Percentiles rank a stretch among this genome's conserved stretches.
These are phyloP conservation scores for Halcyon smyrnensis DNA, from an alignment of 2,797 vertebrate genomes.

Conservation along the genomic window DNA sequence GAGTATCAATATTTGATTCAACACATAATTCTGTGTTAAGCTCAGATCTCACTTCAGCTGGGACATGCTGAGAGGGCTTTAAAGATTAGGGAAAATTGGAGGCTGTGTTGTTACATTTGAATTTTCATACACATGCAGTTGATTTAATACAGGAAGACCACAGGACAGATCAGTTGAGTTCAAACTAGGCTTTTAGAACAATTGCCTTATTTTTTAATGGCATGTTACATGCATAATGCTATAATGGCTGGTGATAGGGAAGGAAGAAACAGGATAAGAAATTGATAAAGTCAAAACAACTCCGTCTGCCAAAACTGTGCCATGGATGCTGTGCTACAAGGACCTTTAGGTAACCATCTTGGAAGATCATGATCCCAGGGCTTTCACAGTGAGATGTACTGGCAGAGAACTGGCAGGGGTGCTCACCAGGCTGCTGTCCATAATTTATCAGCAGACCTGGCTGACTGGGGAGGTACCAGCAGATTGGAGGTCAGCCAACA, in stretches of 20 bases:
- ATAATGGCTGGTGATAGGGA: background rate
- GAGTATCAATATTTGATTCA: slow-evolving; percentile 44
- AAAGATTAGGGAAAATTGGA: background rate
- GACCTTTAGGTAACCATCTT: background rate
- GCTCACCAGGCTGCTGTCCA: too few relatives aligned
- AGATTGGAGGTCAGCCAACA: too few relatives aligned
- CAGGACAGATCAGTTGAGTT: background rate
- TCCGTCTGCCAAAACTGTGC: background rate
- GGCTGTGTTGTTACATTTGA: background rate
- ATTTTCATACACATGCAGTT: background rate
- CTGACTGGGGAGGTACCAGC: too few relatives aligned
- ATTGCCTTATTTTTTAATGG: background rate
- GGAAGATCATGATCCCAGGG: background rate
- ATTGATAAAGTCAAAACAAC: background rate
- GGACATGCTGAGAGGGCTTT: background rate
- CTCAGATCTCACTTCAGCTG: background rate
- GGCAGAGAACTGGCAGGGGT: too few relatives aligned
- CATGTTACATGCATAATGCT: background rate
- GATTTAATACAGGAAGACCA: background rate
- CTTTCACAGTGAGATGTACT: background rate
- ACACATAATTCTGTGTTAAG: slow-evolving; percentile 10
- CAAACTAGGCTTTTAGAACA: background rate
- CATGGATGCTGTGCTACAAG: background rate
- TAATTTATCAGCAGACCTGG: too few relatives aligned
- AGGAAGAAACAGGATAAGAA: background rate